Evolutionary conservation across 2,888 invertebrate genomes (phyloP).

Genomic region (Heterodera filipjevi): DNA sequence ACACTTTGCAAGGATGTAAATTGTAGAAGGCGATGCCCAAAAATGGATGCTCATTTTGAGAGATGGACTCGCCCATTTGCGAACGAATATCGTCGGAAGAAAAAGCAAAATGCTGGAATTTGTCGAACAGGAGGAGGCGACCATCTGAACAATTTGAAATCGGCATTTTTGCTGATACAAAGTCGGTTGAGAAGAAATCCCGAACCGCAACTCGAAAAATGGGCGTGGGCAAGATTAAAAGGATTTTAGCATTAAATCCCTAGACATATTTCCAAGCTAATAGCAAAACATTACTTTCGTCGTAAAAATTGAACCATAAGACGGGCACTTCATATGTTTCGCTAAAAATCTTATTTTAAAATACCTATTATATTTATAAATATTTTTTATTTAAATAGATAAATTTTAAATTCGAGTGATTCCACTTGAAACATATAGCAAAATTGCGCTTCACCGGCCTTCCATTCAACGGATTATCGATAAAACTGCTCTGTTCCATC

Average conservation of each 20-base stretch:
- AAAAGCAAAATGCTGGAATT: conserved; percentile 25
- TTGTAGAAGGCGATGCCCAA: conserved; percentile 59
- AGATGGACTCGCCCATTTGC: conserved; percentile 29
- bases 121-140: conserved; percentile 27
- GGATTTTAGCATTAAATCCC: too few species aligned
- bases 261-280: neutral
- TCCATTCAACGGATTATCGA: neutral
- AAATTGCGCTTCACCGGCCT: neutral
- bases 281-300: conserved; percentile 39
- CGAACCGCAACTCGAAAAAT: too few species aligned
- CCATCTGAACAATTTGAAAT: conserved; percentile 27
- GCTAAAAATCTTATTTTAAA: neutral
- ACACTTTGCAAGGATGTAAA: conserved; percentile 57
- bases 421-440: neutral
- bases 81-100: neutral
- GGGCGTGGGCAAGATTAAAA: too few species aligned
- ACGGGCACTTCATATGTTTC: conserved; percentile 49
- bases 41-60: conserved; percentile 48
- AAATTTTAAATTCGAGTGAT: too few species aligned
- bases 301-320: conserved; percentile 57
- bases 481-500: conserved; percentile 18
- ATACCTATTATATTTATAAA: neutral
- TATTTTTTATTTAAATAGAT: neutral
- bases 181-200: too few species aligned
- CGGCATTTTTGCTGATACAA: too few species aligned